Conservation (phyloP, 2,888 invertebrate genomes). For the Leptarthrus brevirostris region DNA sequence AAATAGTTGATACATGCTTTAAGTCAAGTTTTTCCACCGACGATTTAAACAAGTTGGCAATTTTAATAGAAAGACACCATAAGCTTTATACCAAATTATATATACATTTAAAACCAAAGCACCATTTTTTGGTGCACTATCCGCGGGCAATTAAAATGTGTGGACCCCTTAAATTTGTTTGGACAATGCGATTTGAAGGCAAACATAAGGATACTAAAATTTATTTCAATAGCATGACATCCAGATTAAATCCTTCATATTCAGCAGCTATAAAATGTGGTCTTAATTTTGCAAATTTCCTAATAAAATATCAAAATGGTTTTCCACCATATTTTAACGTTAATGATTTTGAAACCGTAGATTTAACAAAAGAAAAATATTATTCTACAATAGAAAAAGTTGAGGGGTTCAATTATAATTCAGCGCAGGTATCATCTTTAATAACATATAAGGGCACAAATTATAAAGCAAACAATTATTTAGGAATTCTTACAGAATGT, state of each 20-base stretch:
- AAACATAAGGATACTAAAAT: slow-evolving; percentile 50
- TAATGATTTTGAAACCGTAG: slow-evolving; percentile 1
- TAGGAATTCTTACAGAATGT: not conserved
- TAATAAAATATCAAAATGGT: slow-evolving; percentile 27
- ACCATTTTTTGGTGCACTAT: slow-evolving; percentile 12
- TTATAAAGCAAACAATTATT: slow-evolving; percentile 42
- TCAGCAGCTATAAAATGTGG: slow-evolving; percentile 42
- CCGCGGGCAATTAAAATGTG: slow-evolving; percentile 4
- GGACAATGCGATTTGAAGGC: slow-evolving; percentile 50
- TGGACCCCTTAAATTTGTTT: slow-evolving; percentile 50
- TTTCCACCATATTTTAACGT: slow-evolving; percentile 25
- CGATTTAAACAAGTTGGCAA: not conserved
- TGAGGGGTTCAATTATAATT: not conserved
- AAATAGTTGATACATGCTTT: not conserved
- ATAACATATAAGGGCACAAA: slow-evolving; percentile 19
- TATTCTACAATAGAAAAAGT: slow-evolving; percentile 11
- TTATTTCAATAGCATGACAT: slow-evolving; percentile 50
- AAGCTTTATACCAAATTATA: not conserved
- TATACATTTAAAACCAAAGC: slow-evolving; percentile 2
- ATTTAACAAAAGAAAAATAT: slow-evolving; percentile 7
- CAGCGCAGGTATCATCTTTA: not conserved
- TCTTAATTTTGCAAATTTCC: slow-evolving; percentile 39
- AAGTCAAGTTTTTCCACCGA: slow-evolving; percentile 15
- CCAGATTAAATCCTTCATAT: slow-evolving; percentile 44
- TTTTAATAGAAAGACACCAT: not conserved